Conservation (phyloP, 2,888 invertebrate genomes). For the Andrena marginata region DNA sequence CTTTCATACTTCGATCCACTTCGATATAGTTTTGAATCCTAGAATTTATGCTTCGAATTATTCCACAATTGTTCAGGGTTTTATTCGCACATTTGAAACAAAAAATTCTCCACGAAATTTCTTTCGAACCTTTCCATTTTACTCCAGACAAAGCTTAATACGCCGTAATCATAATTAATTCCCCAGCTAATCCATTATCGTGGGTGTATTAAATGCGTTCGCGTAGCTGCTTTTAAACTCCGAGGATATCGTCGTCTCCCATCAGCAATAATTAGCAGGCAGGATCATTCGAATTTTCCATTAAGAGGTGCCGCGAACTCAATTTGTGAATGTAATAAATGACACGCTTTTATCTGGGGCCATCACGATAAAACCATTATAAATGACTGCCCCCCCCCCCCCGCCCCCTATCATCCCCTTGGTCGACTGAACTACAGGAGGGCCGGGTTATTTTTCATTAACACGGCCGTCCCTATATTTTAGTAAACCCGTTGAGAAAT, state of each 20-base stretch:
- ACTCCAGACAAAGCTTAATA: background rate
- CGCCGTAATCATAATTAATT: slow-evolving; percentile 51
- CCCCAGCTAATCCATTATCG: slow-evolving; percentile 50
- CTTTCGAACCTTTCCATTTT: background rate
- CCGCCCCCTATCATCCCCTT: background rate
- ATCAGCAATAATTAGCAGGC: slow-evolving; percentile 66
- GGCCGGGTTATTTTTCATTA: slow-evolving; percentile 68
- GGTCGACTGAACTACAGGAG: slow-evolving; percentile 32
- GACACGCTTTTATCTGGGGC: slow-evolving; percentile 64
- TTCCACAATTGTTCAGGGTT: too few relatives aligned
- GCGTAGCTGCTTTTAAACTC: slow-evolving; percentile 49
- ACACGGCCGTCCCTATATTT: slow-evolving; percentile 45
- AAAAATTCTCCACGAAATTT: background rate
- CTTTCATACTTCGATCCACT: too few relatives aligned
- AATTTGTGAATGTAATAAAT: slow-evolving; percentile 68
- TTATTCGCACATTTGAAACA: too few relatives aligned
- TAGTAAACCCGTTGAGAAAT: slow-evolving; percentile 57
- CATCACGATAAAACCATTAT: slow-evolving; percentile 64
- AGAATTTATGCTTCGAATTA: too few relatives aligned
- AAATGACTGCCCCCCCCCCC: slow-evolving; percentile 29
- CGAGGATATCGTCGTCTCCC: slow-evolving; percentile 53
- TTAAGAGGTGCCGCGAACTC: slow-evolving; percentile 59
- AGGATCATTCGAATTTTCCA: slow-evolving; percentile 67
- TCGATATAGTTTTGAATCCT: too few relatives aligned
- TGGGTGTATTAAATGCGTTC: slow-evolving; percentile 45